Conservation (phyloP, 2,797 vertebrate species). For the Meda fulgida region DNA sequence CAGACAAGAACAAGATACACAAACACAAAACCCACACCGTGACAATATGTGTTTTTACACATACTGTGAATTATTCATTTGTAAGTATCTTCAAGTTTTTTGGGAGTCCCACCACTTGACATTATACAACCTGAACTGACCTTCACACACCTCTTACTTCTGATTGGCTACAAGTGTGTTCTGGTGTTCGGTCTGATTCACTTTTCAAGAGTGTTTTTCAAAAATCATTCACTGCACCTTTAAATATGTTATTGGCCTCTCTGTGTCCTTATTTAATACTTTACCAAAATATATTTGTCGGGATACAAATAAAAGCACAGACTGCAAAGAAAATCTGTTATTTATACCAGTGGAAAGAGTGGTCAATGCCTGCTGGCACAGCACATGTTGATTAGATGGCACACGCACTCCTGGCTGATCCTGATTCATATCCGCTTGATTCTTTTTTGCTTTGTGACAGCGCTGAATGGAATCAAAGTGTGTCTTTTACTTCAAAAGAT, state of each 20-base stretch:
- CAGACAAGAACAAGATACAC: too few species aligned
- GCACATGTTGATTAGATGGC: slow-evolving; percentile 35
- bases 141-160: too few species aligned
- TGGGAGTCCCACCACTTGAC: too few species aligned
- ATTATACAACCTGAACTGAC: too few species aligned
- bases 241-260: neutral
- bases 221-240: too few species aligned
- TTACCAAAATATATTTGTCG: neutral
- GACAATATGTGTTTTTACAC: too few species aligned
- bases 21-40: too few species aligned
- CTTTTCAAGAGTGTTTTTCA: too few species aligned
- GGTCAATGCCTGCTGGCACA: neutral
- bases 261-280: neutral
- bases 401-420: slow-evolving; percentile 12
- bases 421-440: neutral
- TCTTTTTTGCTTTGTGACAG: slow-evolving; percentile 1
- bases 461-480: slow-evolving; percentile 16
- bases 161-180: too few species aligned
- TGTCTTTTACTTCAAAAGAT: slow-evolving; percentile 34
- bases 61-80: too few species aligned
- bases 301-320: neutral
- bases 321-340: neutral
- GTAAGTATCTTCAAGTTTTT: too few species aligned
- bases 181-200: too few species aligned
- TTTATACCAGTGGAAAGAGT: neutral